phyloP scores from a whole-genome alignment of 64 coral and sea anemone genomes.

The Actinia equina region DNA sequence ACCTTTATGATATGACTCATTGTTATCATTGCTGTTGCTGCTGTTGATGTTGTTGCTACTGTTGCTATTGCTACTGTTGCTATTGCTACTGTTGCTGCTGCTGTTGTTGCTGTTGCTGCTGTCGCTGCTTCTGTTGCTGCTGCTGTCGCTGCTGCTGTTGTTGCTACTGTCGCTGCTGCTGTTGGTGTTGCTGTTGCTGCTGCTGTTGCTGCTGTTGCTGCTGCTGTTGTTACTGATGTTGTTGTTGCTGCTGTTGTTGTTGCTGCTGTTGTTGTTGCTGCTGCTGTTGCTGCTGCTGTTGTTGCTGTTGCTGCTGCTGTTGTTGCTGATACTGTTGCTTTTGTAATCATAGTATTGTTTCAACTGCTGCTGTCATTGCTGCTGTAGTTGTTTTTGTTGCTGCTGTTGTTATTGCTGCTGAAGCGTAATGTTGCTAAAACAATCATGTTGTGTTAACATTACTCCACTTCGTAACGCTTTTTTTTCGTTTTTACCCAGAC shows the following conservation, averaged over 20 bases:
- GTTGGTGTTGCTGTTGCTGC: background rate
- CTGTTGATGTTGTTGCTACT: background rate
- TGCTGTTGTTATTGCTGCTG: no score
- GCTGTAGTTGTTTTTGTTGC: no score
- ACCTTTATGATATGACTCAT: background rate
- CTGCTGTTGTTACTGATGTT: background rate
- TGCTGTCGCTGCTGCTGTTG: background rate
- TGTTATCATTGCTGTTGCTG: background rate
- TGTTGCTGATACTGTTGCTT: background rate
- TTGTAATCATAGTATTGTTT: background rate
- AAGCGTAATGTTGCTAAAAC: no score
- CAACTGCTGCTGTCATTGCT: background rate
- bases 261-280: background rate
- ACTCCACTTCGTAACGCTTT: background rate
- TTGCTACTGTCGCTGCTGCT: background rate
- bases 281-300: background rate
- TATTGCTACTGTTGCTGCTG: background rate
- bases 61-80: background rate
- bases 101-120: background rate
- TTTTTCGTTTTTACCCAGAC: constrained; percentile 5
- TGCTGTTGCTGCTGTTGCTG: background rate
- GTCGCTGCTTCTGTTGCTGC: background rate
- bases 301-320: background rate
- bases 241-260: background rate
- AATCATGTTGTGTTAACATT: background rate